Evolutionary conservation across 2,113 vertebrate genomes (phyloP).

Genomic region (Ceyx cyanopectus): DNA sequence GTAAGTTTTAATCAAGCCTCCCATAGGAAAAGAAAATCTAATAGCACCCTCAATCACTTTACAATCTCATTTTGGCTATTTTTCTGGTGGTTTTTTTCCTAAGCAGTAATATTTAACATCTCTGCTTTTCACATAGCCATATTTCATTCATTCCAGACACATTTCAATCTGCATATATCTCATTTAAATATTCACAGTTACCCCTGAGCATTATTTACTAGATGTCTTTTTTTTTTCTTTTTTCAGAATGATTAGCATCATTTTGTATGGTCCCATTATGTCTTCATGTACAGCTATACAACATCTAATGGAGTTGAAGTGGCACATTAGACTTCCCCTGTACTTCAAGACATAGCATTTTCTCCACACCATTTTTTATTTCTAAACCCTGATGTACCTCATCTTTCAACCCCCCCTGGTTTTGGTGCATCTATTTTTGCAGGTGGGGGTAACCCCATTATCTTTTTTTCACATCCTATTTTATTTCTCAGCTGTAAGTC

Average conservation of each 20-base stretch:
- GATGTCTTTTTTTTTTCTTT: not conserved
- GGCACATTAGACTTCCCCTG: not conserved
- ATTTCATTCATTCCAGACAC: slow-evolving; percentile 12
- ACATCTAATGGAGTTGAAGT: not conserved
- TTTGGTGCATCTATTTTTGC: not conserved
- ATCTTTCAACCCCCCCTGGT: not conserved
- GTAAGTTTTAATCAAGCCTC: slow-evolving; percentile 60
- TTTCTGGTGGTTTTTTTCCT: not conserved
- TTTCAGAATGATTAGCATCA: slow-evolving; percentile 23
- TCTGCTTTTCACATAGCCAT: not conserved
- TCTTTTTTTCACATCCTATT: not conserved
- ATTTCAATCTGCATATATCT: not conserved
- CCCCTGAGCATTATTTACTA: not conserved
- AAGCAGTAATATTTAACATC: slow-evolving; percentile 29
- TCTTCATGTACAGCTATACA: not conserved
- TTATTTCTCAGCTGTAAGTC: not conserved
- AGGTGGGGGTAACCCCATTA: not conserved
- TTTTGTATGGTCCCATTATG: not conserved
- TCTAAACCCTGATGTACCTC: not conserved
- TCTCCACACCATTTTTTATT: not conserved
- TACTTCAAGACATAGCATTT: not conserved
- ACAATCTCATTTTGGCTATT: slow-evolving; percentile 15
- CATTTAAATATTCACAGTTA: slow-evolving; percentile 20
- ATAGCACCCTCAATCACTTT: slow-evolving; percentile 35
- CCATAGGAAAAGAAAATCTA: slow-evolving; percentile 49